A percentile compares a stretch with the other conserved stretches of the same genome.
Evolutionary conservation across 2,113 vertebrate species (phyloP).

Genomic region (Nothoprocta pentlandii): DNA sequence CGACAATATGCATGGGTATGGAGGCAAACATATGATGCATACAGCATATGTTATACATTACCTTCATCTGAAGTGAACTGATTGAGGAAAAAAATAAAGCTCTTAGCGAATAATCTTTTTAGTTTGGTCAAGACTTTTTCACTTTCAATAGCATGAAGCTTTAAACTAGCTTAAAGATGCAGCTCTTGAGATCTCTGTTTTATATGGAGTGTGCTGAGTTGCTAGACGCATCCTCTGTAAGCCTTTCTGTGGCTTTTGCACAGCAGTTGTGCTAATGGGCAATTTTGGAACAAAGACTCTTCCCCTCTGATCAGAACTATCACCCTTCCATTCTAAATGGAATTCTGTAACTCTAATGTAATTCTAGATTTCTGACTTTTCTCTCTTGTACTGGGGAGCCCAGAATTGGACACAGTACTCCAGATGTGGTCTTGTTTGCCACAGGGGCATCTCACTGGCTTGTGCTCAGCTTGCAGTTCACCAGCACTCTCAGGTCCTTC

Average conservation of each 20-base stretch:
- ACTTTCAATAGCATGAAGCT: background rate
- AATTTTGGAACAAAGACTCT: background rate
- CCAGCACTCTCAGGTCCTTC: no score
- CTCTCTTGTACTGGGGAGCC: no score
- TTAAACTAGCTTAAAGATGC: background rate
- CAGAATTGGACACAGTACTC: no score
- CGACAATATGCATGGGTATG: slow-evolving; percentile 37
- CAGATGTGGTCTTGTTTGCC: no score
- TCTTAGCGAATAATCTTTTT: background rate
- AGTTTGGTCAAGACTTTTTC: background rate
- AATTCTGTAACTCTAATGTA: background rate
- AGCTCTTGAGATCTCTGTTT: background rate
- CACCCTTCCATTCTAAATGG: background rate
- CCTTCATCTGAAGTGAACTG: background rate
- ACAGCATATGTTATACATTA: slow-evolving; percentile 53
- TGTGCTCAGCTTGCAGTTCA: no score
- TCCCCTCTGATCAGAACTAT: fast-evolving
- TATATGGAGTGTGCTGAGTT: fast-evolving
- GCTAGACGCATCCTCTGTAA: fast-evolving
- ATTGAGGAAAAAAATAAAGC: background rate
- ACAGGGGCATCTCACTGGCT: no score
- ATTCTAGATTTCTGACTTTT: background rate
- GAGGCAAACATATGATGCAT: slow-evolving; percentile 36
- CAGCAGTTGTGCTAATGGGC: background rate
- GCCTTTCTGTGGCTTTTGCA: background rate